Evolutionary conservation across 1,140 invertebrate species (phyloP).

Genomic region (Paraescarpia echinospica): DNA sequence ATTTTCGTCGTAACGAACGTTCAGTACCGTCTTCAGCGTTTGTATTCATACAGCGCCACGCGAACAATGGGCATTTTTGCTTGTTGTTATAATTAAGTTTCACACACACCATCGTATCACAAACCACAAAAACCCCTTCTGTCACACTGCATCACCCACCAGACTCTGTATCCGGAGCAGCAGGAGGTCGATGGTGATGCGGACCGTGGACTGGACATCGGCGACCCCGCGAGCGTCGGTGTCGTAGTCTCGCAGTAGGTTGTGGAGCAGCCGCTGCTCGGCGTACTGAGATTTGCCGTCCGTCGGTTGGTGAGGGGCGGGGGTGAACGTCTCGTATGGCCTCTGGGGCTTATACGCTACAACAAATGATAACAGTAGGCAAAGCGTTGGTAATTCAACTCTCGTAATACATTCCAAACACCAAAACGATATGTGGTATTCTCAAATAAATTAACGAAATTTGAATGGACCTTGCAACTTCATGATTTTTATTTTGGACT

Average conservation of each 20-base stretch:
- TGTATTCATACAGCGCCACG: too few species aligned
- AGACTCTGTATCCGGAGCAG: constrained; percentile 28
- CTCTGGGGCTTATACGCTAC: neutral
- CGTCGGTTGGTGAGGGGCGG: neutral
- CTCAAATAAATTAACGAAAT: too few species aligned
- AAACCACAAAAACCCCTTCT: neutral
- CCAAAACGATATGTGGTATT: too few species aligned
- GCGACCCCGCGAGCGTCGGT: constrained; percentile 24
- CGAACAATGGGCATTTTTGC: too few species aligned
- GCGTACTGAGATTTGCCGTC: constrained; percentile 5
- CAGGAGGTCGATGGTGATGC: constrained; percentile 26
- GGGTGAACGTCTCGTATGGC: neutral
- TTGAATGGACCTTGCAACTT: too few species aligned
- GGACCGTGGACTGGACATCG: constrained; percentile 7
- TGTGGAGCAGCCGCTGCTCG: constrained; percentile 19
- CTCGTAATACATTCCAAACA: neutral
- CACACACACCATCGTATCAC: neutral
- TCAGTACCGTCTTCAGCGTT: too few species aligned
- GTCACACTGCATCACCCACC: constrained; percentile 6
- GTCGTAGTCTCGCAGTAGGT: constrained; percentile 26
- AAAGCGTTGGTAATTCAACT: neutral
- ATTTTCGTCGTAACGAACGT: too few species aligned
- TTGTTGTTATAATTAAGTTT: neutral
- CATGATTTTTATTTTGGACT: too few species aligned
- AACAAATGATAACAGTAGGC: neutral